Conservation (phyloP, 2,888 invertebrate genomes). For the Pegoplata infirma region DNA sequence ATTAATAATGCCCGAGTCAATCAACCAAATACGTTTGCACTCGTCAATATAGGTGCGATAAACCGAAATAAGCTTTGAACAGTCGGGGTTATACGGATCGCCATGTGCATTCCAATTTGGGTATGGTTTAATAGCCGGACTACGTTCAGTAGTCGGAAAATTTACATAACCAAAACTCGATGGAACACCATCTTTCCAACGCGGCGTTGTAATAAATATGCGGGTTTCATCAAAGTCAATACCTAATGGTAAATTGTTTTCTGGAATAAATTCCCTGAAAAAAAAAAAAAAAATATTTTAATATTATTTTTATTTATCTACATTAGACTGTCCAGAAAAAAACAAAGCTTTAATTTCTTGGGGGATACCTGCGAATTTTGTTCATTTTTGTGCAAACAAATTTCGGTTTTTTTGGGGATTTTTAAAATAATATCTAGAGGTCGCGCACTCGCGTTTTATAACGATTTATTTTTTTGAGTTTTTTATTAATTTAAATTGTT, state of each 20-base stretch:
- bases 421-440: too few species aligned
- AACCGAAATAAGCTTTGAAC: slow-evolving; percentile 86
- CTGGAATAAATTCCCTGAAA: slow-evolving; percentile 82
- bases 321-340: too few species aligned
- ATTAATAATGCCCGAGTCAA: slow-evolving; percentile 89
- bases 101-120: slow-evolving; percentile 82
- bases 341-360: too few species aligned
- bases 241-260: slow-evolving; percentile 87
- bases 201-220: slow-evolving; percentile 87
- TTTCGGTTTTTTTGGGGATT: too few species aligned
- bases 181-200: slow-evolving; percentile 87
- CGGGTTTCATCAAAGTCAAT: slow-evolving; percentile 84
- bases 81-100: slow-evolving; percentile 78
- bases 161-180: slow-evolving; percentile 85
- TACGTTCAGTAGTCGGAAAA: slow-evolving; percentile 80
- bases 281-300: too few species aligned
- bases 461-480: too few species aligned
- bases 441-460: too few species aligned
- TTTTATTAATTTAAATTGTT: too few species aligned
- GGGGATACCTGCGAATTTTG: too few species aligned
- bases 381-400: too few species aligned
- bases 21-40: slow-evolving; percentile 88
- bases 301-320: too few species aligned
- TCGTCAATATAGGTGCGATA: slow-evolving; percentile 86
- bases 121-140: slow-evolving; percentile 85